Conservation (phyloP, 2,113 vertebrate genomes). For the Antennarius striatus region DNA sequence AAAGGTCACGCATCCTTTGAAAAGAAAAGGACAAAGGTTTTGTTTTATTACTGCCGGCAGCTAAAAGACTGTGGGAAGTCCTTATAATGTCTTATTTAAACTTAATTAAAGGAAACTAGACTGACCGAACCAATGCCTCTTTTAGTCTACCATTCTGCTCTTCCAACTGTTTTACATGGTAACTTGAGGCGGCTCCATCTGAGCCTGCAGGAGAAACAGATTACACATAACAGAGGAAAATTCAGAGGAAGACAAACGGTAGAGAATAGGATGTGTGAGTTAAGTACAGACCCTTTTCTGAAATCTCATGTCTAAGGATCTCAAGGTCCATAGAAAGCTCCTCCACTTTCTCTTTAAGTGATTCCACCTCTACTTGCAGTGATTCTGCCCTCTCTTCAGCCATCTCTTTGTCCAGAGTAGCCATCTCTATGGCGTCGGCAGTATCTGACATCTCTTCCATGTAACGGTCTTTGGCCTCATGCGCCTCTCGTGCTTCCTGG, state of each 20-base stretch:
- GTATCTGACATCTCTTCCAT: slow-evolving; percentile 99
- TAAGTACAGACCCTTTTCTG: slow-evolving; percentile 89
- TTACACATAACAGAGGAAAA: neutral
- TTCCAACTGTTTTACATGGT: slow-evolving; percentile 95
- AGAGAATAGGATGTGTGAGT: neutral
- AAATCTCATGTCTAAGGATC: slow-evolving; percentile 95
- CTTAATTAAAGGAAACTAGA: neutral
- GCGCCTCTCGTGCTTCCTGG: slow-evolving; percentile 83
- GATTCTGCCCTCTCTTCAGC: slow-evolving; percentile 95
- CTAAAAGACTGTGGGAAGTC: neutral
- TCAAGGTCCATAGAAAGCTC: slow-evolving; percentile 95
- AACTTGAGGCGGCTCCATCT: slow-evolving; percentile 92
- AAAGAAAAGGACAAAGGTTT: neutral
- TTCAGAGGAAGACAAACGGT: neutral
- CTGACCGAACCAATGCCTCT: slow-evolving; percentile 93
- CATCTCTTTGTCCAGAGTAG: slow-evolving; percentile 99
- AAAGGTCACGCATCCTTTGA: slow-evolving; percentile 93
- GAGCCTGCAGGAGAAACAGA: slow-evolving; percentile 45
- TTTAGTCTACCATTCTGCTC: slow-evolving; percentile 93
- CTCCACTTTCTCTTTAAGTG: slow-evolving; percentile 90
- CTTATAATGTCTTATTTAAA: no score
- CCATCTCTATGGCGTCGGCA: slow-evolving; percentile 96
- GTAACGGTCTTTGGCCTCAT: slow-evolving; percentile 93
- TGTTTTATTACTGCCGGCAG: neutral
- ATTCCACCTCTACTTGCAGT: slow-evolving; percentile 93